Conservation (phyloP, 2,113 vertebrate species). For the Rousettus leschenaultii region DNA sequence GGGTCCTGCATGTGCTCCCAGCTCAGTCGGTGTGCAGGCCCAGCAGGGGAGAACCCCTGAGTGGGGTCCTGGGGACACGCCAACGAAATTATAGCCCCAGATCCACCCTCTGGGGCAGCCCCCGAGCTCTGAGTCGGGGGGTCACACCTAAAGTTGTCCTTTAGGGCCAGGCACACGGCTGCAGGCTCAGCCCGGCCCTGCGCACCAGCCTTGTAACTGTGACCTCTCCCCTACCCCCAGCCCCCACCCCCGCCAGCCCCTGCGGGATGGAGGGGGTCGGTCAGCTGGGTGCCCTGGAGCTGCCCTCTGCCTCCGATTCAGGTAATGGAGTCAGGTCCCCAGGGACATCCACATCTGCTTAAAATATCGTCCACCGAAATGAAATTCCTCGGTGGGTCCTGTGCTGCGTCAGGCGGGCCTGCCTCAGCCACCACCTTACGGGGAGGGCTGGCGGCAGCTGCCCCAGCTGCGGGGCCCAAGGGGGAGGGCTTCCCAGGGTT, state of each 20-base stretch:
- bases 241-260: not conserved
- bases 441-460: not conserved
- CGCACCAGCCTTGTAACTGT: fast-evolving
- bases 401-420: not conserved
- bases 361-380: slow-evolving; percentile 66
- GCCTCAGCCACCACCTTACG: not conserved
- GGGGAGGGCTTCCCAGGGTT: no score
- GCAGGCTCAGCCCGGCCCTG: not conserved
- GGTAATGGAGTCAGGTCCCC: slow-evolving; percentile 64
- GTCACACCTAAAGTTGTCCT: not conserved
- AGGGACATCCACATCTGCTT: slow-evolving; percentile 69
- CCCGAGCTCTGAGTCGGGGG: not conserved
- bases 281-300: not conserved
- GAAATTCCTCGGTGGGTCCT: not conserved
- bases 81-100: not conserved
- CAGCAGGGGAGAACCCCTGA: not conserved
- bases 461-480: not conserved
- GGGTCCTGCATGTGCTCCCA: not conserved
- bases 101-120: not conserved
- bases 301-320: not conserved
- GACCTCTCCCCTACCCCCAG: not conserved
- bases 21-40: not conserved
- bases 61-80: not conserved
- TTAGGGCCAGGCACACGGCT: not conserved
- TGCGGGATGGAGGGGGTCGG: fast-evolving